These are phyloP conservation scores for Pristionchus pacificus DNA, from an alignment of 1,140 invertebrate species.

Conservation along the genomic window DNA sequence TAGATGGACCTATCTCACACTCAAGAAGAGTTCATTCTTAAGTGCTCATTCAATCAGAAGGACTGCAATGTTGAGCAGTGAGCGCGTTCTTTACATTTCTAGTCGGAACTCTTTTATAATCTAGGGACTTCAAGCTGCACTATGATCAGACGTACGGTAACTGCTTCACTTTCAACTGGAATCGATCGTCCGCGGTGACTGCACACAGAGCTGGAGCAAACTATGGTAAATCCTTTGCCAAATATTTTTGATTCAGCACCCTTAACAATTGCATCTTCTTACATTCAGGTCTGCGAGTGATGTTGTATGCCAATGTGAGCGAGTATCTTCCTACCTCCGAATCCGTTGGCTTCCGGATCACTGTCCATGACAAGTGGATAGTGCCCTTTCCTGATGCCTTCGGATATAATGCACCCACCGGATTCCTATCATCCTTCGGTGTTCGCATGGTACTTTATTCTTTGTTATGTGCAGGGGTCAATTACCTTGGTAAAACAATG, in stretches of 20 bases:
- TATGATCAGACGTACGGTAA: slow-evolving; percentile 57
- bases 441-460: slow-evolving; percentile 47
- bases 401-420: slow-evolving; percentile 54
- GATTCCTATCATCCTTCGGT: slow-evolving; percentile 56
- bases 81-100: slow-evolving; percentile 5
- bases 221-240: slow-evolving; percentile 43
- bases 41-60: slow-evolving; percentile 55
- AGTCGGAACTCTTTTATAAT: slow-evolving; percentile 8
- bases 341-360: slow-evolving; percentile 55
- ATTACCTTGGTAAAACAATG: neutral
- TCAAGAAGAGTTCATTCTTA: slow-evolving; percentile 50
- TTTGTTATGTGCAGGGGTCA: neutral
- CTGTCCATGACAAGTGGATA: slow-evolving; percentile 55
- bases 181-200: slow-evolving; percentile 44
- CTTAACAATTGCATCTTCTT: too few species aligned
- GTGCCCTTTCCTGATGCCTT: slow-evolving; percentile 57
- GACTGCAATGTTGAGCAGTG: slow-evolving; percentile 54
- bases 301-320: slow-evolving; percentile 55
- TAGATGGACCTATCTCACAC: slow-evolving; percentile 42
- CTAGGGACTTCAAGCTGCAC: slow-evolving; percentile 50
- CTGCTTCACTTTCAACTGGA: slow-evolving; percentile 55
- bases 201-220: slow-evolving; percentile 55
- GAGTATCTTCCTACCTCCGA: slow-evolving; percentile 57
- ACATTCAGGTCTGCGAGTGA: slow-evolving; percentile 44
- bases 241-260: slow-evolving; percentile 19